A percentile compares a stretch with the other conserved stretches of the same genome.
Conservation (phyloP, 2,113 vertebrate genomes). For the Cynopterus brachyotis region DNA sequence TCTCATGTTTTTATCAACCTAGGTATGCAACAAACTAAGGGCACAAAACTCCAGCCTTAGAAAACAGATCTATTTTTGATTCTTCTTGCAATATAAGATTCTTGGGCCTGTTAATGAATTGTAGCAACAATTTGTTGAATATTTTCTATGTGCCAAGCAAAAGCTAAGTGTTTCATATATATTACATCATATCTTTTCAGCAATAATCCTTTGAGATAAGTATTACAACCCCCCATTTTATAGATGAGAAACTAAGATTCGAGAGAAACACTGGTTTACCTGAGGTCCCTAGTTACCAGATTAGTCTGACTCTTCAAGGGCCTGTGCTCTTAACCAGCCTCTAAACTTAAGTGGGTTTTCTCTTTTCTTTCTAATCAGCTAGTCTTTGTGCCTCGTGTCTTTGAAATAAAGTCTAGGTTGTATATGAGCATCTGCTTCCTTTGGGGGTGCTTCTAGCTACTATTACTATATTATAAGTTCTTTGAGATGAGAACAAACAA, state of each 20-base stretch:
- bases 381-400: neutral
- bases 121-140: neutral
- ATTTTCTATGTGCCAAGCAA: neutral
- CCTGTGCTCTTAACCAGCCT: neutral
- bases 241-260: neutral
- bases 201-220: neutral
- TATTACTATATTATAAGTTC: slow-evolving; percentile 47
- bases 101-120: neutral
- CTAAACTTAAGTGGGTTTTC: slow-evolving; percentile 10
- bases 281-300: neutral
- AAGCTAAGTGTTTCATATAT: neutral
- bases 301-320: neutral
- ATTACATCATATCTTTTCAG: neutral
- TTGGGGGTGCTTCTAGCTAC: slow-evolving; percentile 48
- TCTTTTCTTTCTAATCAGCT: slow-evolving; percentile 49
- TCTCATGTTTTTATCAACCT: neutral
- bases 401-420: slow-evolving; percentile 61
- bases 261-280: neutral
- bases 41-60: neutral
- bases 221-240: neutral
- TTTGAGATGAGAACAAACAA: slow-evolving; percentile 57
- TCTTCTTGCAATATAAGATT: neutral
- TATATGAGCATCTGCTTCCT: slow-evolving; percentile 45
- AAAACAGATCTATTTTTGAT: neutral
- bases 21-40: neutral